Base-by-base conservation (phyloP, 2,797 vertebrate genomes). In the Gobionotothen gibberifrons region DNA sequence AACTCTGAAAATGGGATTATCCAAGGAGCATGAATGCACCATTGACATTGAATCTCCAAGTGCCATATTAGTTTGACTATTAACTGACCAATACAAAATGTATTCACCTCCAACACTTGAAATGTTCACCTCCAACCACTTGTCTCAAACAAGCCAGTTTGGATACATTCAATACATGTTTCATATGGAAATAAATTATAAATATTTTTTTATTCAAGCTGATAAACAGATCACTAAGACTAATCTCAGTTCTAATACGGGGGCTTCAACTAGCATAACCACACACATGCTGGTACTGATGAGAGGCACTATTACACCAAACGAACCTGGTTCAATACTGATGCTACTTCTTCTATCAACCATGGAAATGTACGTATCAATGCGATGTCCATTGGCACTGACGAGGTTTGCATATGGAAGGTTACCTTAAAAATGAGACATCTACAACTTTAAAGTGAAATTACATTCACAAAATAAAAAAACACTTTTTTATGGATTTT, bases 271-370 rank as follows among this genome's bases (percentile, higher is more conserved):
- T 46, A 74, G 10, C 61, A 67, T 69, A 73, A 72, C 74, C 78
- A 81, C 72, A 72, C 65, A 83, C 76, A 87, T 82, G 76, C 76
- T 85, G 85, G 83, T 78, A 86, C 78, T 67, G 76, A 83, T 78
- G 69, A 82, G 74, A 84, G 83, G 81, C 78, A 87, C 78, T 79
- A 81, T 82, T 52, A 85, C 85, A 88, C 79, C 72, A 75, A 76
- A 85, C 83, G 72, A 79, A 70, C 74, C 82, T 43, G 70, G 32
- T 65, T 77, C 46, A 64, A 72, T 67, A 81, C 71, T 75, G 75
- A 46, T 67, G 67, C 74, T 79, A 77, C 71, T 58, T 78, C 46
- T 82, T 19, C 55, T 75, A 72, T 6, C 70, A 42, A 56, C 74
- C 66, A 81, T 64, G 58, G 22, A 74, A 59, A 65, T 43, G 15